phyloP scores from a whole-genome alignment of 2,797 vertebrate genomes.

The Yasuhikotakia modesta region DNA sequence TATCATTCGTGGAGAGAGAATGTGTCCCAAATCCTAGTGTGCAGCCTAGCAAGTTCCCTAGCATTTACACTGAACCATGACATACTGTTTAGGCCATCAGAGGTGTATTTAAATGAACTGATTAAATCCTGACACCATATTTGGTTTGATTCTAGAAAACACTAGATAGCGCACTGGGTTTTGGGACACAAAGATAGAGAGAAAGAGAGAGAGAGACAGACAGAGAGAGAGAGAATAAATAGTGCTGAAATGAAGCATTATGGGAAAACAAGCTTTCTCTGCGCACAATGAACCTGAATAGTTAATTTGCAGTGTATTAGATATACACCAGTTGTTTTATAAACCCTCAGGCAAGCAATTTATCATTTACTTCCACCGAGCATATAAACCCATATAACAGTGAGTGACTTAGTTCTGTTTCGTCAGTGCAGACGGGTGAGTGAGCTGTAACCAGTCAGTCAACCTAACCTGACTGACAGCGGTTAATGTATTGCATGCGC shows the following conservation, averaged over 20 bases:
- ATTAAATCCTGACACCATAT: no score
- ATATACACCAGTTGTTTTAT: no score
- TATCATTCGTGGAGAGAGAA: neutral
- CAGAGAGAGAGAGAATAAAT: no score
- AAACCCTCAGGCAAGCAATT: neutral
- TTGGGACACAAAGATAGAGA: no score
- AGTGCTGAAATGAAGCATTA: neutral
- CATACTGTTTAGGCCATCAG: no score
- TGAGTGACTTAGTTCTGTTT: neutral
- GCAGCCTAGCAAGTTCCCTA: no score
- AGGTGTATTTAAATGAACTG: no score
- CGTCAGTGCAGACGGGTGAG: neutral
- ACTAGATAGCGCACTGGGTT: no score
- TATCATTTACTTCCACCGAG: neutral
- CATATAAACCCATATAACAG: neutral
- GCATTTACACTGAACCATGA: no score
- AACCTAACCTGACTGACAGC: neutral
- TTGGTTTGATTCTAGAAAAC: no score
- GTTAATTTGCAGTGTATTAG: neutral
- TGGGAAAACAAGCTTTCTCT: neutral
- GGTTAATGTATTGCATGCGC: neutral
- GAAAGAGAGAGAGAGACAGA: no score
- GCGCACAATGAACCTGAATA: neutral
- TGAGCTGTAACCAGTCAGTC: neutral
- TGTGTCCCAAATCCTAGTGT: neutral